Evolutionary conservation across 2,113 vertebrate species (phyloP), one percentile per base, ranked within the genome.

Genomic region (Gymnorhina tibicen): DNA sequence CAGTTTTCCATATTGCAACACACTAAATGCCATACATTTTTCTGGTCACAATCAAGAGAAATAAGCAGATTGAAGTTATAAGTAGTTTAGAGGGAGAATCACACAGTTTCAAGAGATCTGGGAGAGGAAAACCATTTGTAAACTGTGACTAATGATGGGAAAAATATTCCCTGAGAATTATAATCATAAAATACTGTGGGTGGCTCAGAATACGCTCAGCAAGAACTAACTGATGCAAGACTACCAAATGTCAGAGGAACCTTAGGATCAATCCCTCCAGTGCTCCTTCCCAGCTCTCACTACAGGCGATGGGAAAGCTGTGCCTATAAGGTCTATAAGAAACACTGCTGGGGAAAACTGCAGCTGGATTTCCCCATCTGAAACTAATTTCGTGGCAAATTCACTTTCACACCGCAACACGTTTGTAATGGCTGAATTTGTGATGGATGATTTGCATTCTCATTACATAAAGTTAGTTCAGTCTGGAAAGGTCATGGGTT

Each of bases 281-380:
- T 20, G 15, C 30, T 87, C 53, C 2, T 35, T 47, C 41, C 56
- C 0, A 0, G 49, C 37, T 88, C 53, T 50, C 41, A 3, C 30
- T 26, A n/a, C 41, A 24, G 59, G 30, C 46, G 47, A 0, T 1
- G 41, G 75, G 52, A 66, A 86, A 78, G 64, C 35, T 1, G 6
- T 32, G 77, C 49, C 47, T 21, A 0, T 6, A 21, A 63, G 3
- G 42, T 12, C 42, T 13, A 4, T 16, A 21, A 50, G 42, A 74
- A 89, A 75, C 21, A 28, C 21, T 33, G 10, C 44, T 62, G 68
- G 64, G 56, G 16, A 75, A 89, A 89, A 78, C 0, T 10, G 42
- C 62, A 56, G 49, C 70, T 84, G 42, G 4, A 69, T 69, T 88
- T 44, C 30, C 79, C 41, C 23, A 0, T 53, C 30, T 79, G 81